Evolutionary conservation across 2,797 vertebrate genomes (phyloP).

Genomic region (Hapalemur alaotrensis): DNA sequence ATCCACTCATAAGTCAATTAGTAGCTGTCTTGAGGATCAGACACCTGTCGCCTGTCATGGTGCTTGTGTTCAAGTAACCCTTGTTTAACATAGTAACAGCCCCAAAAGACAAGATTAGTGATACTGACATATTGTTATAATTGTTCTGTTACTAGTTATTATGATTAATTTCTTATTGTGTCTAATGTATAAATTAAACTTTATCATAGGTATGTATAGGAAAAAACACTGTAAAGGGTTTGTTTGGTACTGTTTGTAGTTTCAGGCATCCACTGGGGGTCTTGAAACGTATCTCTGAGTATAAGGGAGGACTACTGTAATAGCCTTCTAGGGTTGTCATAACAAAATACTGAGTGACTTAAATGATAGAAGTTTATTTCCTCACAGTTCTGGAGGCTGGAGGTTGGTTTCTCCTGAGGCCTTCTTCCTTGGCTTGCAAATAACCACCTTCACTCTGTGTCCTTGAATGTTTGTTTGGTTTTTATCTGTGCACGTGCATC

Average conservation of each 20-base stretch:
- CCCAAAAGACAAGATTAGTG: background rate
- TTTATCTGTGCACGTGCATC: rapidly evolving
- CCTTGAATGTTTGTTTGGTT: background rate
- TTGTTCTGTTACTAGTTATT: background rate
- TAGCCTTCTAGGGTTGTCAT: background rate
- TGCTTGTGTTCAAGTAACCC: background rate
- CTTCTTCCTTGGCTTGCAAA: background rate
- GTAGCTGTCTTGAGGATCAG: background rate
- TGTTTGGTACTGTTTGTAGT: background rate
- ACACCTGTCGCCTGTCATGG: background rate
- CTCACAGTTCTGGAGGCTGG: background rate
- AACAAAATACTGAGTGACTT: background rate
- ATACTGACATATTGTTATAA: background rate
- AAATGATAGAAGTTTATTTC: background rate
- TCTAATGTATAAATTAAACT: background rate
- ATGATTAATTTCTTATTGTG: background rate
- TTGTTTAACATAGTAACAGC: background rate
- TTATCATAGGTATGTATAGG: background rate
- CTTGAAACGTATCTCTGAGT: too few species aligned
- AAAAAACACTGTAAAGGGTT: background rate
- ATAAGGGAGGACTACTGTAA: background rate
- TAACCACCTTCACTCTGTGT: background rate
- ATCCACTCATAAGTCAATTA: background rate
- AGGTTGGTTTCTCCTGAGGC: background rate
- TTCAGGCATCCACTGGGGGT: background rate